These are phyloP conservation scores for Macrotis lagotis DNA, from an alignment of 2,113 vertebrate species.

Conservation along the genomic window DNA sequence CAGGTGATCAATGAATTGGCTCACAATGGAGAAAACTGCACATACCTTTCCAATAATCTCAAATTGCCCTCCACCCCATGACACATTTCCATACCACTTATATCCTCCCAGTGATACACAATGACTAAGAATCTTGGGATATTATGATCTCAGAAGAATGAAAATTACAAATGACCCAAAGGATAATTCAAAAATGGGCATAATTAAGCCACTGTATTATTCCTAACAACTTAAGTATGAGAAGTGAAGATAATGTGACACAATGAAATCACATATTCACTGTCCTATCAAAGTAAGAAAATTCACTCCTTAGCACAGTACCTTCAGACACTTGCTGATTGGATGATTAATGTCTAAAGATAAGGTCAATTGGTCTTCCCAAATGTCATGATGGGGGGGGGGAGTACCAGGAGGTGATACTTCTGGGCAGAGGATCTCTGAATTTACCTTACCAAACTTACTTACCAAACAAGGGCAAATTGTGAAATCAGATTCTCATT, in stretches of 20 bases:
- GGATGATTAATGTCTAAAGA: background rate
- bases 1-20: background rate
- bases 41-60: background rate
- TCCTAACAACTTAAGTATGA: background rate
- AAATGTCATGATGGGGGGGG: background rate
- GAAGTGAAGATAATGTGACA: background rate
- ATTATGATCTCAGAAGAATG: background rate
- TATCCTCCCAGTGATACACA: background rate
- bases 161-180: background rate
- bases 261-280: background rate
- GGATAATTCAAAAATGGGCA: background rate
- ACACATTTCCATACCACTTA: background rate
- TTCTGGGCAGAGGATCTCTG: background rate
- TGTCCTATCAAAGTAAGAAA: background rate
- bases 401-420: background rate
- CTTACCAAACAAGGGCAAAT: background rate
- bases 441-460: background rate
- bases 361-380: background rate
- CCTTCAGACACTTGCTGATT: background rate
- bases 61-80: background rate
- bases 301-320: background rate
- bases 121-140: background rate
- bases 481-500: background rate
- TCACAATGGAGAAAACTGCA: background rate
- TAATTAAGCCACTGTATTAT: background rate